Evolutionary conservation across 2,797 vertebrate genomes (phyloP).

Genomic region (Microcaecilia unicolor): DNA sequence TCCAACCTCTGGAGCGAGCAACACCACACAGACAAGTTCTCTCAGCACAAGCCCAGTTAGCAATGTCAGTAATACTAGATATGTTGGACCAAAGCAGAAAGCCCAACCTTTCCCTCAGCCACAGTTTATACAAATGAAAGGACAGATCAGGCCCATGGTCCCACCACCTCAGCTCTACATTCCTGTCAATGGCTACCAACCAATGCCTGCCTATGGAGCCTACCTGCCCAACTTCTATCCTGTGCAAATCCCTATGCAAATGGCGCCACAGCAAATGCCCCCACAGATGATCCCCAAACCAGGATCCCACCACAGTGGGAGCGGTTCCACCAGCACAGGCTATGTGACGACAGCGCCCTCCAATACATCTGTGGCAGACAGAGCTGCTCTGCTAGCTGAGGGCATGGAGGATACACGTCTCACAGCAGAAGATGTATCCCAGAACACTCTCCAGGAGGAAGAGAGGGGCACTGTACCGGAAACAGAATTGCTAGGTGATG

Average conservation of each 20-base stretch:
- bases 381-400: conserved; percentile 67
- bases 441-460: conserved; percentile 62
- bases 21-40: conserved; percentile 91
- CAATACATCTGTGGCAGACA: conserved; percentile 71
- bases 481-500: conserved; percentile 84
- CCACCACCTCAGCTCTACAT: conserved; percentile 88
- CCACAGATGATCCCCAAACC: conserved; percentile 74
- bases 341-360: conserved; percentile 87
- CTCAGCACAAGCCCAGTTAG: conserved; percentile 93
- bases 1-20: conserved; percentile 86
- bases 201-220: conserved; percentile 79
- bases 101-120: conserved; percentile 77
- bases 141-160: conserved; percentile 79
- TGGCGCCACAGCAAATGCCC: conserved; percentile 81
- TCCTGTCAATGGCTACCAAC: conserved; percentile 92
- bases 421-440: conserved; percentile 50
- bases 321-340: conserved; percentile 91
- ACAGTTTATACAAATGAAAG: conserved; percentile 85
- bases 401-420: conserved; percentile 52
- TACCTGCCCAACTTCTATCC: conserved; percentile 94
- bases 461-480: conserved; percentile 73
- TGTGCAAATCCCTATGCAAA: conserved; percentile 86
- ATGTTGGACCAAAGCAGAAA: conserved; percentile 81
- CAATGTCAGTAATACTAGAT: conserved; percentile 77
- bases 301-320: conserved; percentile 87